A percentile compares a stretch with the other conserved stretches of the same genome.
phyloP scores from a whole-genome alignment of 2,888 invertebrate genomes.

The Athalia cordata region DNA sequence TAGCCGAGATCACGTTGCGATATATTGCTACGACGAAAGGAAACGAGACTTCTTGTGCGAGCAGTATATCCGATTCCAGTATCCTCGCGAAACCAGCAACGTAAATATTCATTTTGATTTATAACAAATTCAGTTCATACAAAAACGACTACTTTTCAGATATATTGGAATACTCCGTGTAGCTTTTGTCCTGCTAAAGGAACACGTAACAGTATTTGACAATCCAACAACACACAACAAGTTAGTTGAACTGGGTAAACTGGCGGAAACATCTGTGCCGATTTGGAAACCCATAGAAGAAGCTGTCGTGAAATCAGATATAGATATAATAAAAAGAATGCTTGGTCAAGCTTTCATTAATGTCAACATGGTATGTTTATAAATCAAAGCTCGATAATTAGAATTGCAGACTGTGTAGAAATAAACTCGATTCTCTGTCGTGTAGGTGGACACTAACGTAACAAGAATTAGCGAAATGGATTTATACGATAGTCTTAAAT shows the following conservation, averaged over 20 bases:
- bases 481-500: conserved; percentile 58
- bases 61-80: not conserved
- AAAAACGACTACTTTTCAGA: conserved; percentile 4
- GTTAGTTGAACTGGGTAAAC: conserved; percentile 56
- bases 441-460: not conserved
- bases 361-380: conserved; percentile 60
- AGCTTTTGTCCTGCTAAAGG: conserved; percentile 57
- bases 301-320: conserved; percentile 56
- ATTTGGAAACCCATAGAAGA: conserved; percentile 64
- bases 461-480: conserved; percentile 50
- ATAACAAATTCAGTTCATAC: not conserved
- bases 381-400: not conserved
- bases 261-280: conserved; percentile 62
- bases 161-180: conserved; percentile 8
- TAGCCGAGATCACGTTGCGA: conserved; percentile 24
- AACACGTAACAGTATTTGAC: conserved; percentile 61
- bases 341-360: conserved; percentile 65
- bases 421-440: not conserved
- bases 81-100: conserved; percentile 13
- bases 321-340: conserved; percentile 52
- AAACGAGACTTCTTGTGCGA: not conserved
- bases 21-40: not conserved
- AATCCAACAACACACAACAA: conserved; percentile 55
- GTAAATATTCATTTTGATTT: not conserved
- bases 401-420: not conserved